Evolutionary conservation across 2,888 invertebrate genomes (phyloP).

Genomic region (Torymus auratus): DNA sequence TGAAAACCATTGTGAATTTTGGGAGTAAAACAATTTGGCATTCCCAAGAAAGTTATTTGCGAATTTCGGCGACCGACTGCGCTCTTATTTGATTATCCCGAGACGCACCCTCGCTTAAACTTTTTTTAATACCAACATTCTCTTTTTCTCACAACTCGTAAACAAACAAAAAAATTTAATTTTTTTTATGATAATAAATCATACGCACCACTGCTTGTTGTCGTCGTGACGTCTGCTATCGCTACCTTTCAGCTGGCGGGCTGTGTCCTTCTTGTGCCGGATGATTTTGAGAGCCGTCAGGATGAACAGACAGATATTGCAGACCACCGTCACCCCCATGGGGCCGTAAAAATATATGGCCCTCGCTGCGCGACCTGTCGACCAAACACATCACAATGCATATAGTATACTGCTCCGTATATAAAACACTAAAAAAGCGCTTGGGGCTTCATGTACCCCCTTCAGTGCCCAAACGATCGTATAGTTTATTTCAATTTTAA

Average conservation of each 20-base stretch:
- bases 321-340: conserved; percentile 81
- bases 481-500: no score
- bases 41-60: no score
- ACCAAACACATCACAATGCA: not conserved
- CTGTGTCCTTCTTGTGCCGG: conserved; percentile 83
- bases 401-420: no score
- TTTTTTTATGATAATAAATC: not conserved
- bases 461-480: no score
- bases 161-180: not conserved
- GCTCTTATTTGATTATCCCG: no score
- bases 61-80: no score
- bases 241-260: conserved; percentile 80
- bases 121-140: not conserved
- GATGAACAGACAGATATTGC: conserved; percentile 83
- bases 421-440: no score
- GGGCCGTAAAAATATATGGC: conserved; percentile 85
- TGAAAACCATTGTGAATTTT: no score
- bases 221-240: conserved; percentile 82
- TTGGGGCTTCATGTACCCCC: no score
- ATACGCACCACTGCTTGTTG: conserved; percentile 80
- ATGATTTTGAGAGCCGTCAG: conserved; percentile 84
- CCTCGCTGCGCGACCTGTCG: conserved; percentile 79
- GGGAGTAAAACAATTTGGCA: no score
- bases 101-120: no score
- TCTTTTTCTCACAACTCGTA: not conserved